Evolutionary conservation across 2,888 invertebrate genomes (phyloP).

Genomic region (Sipha maydis): DNA sequence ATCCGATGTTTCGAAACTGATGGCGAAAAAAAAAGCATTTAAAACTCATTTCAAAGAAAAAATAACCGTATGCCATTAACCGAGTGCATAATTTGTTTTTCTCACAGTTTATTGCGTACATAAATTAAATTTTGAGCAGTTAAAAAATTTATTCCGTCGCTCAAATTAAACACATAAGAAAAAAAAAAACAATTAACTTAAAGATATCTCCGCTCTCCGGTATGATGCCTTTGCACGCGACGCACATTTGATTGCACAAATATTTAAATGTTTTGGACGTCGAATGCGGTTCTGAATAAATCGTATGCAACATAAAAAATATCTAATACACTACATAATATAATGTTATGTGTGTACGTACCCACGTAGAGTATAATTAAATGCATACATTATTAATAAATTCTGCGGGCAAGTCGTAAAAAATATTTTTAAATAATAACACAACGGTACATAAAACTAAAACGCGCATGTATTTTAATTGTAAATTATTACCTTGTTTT

Average conservation of each 20-base stretch:
- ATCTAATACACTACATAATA: too few species aligned
- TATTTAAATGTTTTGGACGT: background rate
- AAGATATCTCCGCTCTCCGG: too few species aligned
- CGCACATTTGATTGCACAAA: background rate
- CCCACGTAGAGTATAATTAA: too few species aligned
- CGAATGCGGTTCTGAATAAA: too few species aligned
- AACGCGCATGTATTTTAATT: conserved; percentile 17
- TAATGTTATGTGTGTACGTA: too few species aligned
- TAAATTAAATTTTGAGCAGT: background rate
- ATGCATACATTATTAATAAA: background rate
- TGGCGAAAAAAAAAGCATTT: background rate
- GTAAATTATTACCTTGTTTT: conserved; percentile 11
- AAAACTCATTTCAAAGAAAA: background rate
- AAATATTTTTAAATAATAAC: background rate
- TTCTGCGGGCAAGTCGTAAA: conserved; percentile 1
- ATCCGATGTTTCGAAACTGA: background rate
- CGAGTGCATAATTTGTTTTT: background rate
- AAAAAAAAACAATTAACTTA: too few species aligned
- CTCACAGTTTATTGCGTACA: background rate
- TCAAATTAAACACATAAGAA: too few species aligned
- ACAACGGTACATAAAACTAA: background rate
- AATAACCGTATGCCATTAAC: background rate
- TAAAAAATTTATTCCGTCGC: background rate
- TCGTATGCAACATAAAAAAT: too few species aligned
- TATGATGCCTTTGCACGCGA: background rate